Conservation (phyloP, 2,113 vertebrate genomes). For the Notothenia rossii region DNA sequence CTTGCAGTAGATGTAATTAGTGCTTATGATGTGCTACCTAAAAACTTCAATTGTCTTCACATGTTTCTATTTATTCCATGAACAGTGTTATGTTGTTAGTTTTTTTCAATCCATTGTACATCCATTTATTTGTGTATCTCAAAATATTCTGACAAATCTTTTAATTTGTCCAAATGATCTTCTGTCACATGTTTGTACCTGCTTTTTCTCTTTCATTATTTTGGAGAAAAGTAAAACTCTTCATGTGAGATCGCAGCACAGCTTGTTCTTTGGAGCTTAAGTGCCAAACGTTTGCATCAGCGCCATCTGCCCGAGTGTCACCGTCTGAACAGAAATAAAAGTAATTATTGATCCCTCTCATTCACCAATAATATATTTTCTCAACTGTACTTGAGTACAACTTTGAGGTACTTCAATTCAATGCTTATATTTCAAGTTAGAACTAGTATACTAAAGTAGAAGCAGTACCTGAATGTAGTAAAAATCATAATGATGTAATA, state of each 20-base stretch:
- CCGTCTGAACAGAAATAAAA: conserved; percentile 60
- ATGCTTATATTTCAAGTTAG: too few relatives aligned
- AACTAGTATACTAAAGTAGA: too few relatives aligned
- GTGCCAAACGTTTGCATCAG: conserved; percentile 62
- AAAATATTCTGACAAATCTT: conserved; percentile 8
- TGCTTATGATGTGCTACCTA: conserved; percentile 31
- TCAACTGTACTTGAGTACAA: neutral
- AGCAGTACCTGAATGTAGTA: too few relatives aligned
- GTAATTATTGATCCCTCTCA: conserved; percentile 55
- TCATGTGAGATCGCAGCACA: conserved; percentile 57
- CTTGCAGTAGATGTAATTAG: conserved; percentile 28
- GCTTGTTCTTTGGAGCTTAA: conserved; percentile 24
- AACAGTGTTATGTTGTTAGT: conserved; percentile 31
- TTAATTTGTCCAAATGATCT: neutral
- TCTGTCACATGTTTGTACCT: neutral
- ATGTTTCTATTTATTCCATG: conserved; percentile 44
- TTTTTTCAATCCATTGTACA: neutral
- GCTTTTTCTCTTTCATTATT: conserved; percentile 3
- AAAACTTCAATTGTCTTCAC: conserved; percentile 15
- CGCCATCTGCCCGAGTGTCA: conserved; percentile 69
- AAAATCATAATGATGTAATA: too few relatives aligned
- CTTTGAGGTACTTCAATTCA: too few relatives aligned
- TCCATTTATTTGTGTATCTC: neutral
- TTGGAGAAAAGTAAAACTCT: conserved; percentile 21
- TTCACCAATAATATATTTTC: neutral